Conservation (phyloP, 30 jellyfish, hydroid and myxozoan genomes). For the Cassiopea xamachana region DNA sequence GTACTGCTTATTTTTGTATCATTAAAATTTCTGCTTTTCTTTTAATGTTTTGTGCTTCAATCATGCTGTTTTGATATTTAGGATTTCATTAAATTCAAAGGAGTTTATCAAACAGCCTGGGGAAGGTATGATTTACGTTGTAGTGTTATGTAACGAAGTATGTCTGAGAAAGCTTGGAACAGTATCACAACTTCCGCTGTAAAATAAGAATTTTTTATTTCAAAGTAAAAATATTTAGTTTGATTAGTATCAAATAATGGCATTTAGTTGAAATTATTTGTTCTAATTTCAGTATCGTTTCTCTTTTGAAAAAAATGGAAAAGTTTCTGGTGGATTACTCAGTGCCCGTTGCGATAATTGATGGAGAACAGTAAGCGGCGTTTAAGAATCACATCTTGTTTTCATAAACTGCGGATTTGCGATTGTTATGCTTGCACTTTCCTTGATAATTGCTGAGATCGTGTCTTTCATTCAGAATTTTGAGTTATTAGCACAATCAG, state of each 20-base stretch:
- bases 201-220: too few relatives aligned
- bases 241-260: not conserved
- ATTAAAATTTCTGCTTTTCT: not conserved
- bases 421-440: too few relatives aligned
- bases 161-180: too few relatives aligned
- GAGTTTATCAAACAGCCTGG: constrained; percentile 80
- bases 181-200: too few relatives aligned
- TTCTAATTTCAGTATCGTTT: constrained; percentile 28
- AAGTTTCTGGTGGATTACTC: constrained; percentile 67
- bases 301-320: constrained; percentile 69
- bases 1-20: not conserved
- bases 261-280: not conserved
- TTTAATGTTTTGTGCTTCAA: not conserved
- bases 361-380: constrained; percentile 84
- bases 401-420: too few relatives aligned
- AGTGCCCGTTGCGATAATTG: constrained; percentile 85
- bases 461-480: too few relatives aligned
- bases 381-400: too few relatives aligned
- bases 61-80: not conserved
- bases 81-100: constrained; percentile 76
- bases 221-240: too few relatives aligned
- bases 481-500: too few relatives aligned
- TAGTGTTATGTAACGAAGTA: not conserved
- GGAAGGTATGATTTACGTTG: constrained; percentile 52
- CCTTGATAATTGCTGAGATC: too few relatives aligned